A percentile compares a stretch with the other conserved stretches of the same genome.
Evolutionary conservation across 1,140 invertebrate species (phyloP).

Genomic region (Teleogryllus occipitalis): DNA sequence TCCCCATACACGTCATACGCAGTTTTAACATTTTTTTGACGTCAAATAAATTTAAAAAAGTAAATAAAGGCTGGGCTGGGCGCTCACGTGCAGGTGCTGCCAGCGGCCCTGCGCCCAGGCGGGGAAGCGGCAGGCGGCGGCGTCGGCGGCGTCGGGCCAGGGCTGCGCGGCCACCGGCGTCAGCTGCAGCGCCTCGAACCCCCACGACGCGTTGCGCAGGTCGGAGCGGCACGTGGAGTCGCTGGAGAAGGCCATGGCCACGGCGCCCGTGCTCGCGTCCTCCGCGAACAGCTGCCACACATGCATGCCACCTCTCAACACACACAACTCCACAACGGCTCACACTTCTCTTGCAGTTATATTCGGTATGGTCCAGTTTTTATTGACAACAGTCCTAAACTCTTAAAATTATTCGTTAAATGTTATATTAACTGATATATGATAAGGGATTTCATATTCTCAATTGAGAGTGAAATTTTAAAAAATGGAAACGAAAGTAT

Average conservation of each 20-base stretch:
- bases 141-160: slow-evolving; percentile 34
- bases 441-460: too few relatives aligned
- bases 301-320: not conserved
- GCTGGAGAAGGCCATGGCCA: slow-evolving; percentile 54
- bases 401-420: too few relatives aligned
- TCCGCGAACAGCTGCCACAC: slow-evolving; percentile 46
- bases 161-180: slow-evolving; percentile 32
- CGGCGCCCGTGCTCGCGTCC: slow-evolving; percentile 45
- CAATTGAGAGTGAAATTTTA: too few relatives aligned
- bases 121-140: slow-evolving; percentile 44
- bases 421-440: too few relatives aligned
- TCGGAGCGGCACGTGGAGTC: slow-evolving; percentile 57
- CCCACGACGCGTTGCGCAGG: slow-evolving; percentile 46
- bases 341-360: too few relatives aligned
- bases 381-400: too few relatives aligned
- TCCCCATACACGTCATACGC: too few relatives aligned
- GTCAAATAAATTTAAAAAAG: too few relatives aligned
- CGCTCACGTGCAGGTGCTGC: slow-evolving; percentile 44
- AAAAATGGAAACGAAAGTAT: too few relatives aligned
- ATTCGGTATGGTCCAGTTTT: too few relatives aligned
- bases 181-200: slow-evolving; percentile 51
- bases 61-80: too few relatives aligned
- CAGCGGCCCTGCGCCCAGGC: slow-evolving; percentile 57
- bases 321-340: not conserved
- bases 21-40: too few relatives aligned